Conservation (phyloP, 2,113 vertebrate genomes). For the Serilophus lunatus region DNA sequence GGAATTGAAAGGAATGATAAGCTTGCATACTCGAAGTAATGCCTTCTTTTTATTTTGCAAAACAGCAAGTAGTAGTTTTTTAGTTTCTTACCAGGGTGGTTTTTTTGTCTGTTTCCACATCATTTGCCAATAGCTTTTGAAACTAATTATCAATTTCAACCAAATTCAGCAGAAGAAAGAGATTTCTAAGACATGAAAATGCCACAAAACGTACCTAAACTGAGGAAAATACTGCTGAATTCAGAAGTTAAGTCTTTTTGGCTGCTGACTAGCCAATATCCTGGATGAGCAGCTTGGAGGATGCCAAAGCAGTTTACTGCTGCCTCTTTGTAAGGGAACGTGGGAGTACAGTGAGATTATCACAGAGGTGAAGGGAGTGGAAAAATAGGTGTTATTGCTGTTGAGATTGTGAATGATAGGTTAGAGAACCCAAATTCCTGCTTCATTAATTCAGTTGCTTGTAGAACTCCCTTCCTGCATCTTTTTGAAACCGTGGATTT, state of each 20-base stretch:
- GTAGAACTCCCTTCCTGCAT: neutral
- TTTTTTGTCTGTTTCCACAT: neutral
- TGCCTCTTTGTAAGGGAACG: neutral
- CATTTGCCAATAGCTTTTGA: neutral
- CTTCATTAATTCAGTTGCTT: neutral
- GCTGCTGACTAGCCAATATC: neutral
- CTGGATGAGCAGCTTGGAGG: neutral
- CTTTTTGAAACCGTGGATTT: slow-evolving; percentile 25
- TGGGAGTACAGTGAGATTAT: neutral
- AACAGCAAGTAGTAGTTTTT: neutral
- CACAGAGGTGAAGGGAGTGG: neutral
- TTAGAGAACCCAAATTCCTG: neutral
- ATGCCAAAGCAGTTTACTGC: neutral
- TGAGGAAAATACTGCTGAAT: neutral
- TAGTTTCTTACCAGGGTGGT: neutral
- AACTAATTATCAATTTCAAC: neutral
- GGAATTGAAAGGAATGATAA: slow-evolving; percentile 74
- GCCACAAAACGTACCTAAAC: neutral
- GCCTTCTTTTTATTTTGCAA: neutral
- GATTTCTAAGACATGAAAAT: neutral
- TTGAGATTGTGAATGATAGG: neutral
- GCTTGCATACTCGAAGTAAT: slow-evolving; percentile 77
- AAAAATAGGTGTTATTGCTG: neutral
- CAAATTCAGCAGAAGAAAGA: neutral
- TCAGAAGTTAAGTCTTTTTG: neutral